Percentiles rank a stretch among this genome's conserved stretches.
Conservation (phyloP, 2,113 vertebrate genomes). For the Laterallus jamaicensis region DNA sequence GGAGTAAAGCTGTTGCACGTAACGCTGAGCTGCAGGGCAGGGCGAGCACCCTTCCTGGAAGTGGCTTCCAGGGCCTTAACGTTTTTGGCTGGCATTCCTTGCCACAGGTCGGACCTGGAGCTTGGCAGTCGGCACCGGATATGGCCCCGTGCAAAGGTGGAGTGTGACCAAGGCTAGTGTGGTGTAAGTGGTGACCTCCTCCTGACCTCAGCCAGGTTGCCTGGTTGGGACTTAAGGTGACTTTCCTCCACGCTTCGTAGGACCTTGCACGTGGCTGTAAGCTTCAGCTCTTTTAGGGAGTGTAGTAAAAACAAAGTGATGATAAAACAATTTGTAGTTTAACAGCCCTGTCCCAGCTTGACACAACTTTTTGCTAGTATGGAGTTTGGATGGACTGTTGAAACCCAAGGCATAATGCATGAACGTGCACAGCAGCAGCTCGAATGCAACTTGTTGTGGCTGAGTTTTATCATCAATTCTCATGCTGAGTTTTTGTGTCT, state of each 20-base stretch:
- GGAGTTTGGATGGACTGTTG: neutral
- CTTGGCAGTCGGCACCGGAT: neutral
- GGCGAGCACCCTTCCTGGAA: neutral
- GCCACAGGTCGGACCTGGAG: rapidly evolving
- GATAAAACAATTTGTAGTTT: neutral
- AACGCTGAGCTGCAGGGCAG: neutral
- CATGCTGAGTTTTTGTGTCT: neutral
- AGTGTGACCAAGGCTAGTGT: neutral
- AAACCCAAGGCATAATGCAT: neutral
- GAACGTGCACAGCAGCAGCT: neutral
- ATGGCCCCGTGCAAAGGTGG: neutral
- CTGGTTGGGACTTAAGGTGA: rapidly evolving
- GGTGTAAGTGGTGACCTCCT: neutral
- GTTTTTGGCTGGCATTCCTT: neutral
- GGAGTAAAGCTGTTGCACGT: rapidly evolving
- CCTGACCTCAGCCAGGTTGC: too few species aligned
- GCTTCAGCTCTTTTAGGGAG: neutral
- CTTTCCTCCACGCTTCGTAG: neutral
- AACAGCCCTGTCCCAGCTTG: neutral
- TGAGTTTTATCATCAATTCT: neutral
- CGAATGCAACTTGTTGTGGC: neutral
- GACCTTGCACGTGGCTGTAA: neutral
- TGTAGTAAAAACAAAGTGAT: neutral
- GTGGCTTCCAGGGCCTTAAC: neutral
- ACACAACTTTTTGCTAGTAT: neutral